Evolutionary conservation across 1,140 invertebrate species (phyloP).

Genomic region (Saccostrea cuccullata): DNA sequence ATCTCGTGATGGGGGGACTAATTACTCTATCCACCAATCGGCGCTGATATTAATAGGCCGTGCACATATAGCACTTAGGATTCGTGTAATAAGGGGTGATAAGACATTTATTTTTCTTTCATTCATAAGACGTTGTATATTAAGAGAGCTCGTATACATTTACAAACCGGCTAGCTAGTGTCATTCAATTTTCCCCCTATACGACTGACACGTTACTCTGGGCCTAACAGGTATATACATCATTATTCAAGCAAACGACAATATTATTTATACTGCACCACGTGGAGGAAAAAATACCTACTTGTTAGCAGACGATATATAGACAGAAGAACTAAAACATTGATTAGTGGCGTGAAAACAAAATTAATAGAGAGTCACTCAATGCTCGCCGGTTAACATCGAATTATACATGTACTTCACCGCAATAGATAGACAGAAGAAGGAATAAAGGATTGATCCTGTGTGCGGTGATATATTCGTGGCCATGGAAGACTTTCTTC

Average conservation of each 20-base stretch:
- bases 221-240: slow-evolving; percentile 29
- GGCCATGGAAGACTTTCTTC: slow-evolving; percentile 71
- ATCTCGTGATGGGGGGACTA: slow-evolving; percentile 44
- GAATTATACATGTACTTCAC: background rate
- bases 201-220: slow-evolving; percentile 20
- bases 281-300: slow-evolving; percentile 34
- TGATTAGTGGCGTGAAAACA: background rate
- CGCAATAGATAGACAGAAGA: background rate
- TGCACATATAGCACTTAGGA: slow-evolving; percentile 15
- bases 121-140: slow-evolving; percentile 35
- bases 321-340: background rate
- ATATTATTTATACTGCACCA: slow-evolving; percentile 41
- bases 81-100: slow-evolving; percentile 31
- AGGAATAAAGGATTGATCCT: slow-evolving; percentile 15
- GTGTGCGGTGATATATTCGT: background rate
- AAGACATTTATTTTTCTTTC: slow-evolving; percentile 36
- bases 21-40: slow-evolving; percentile 37
- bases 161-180: background rate
- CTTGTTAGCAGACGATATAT: slow-evolving; percentile 27
- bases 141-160: background rate
- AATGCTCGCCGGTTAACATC: background rate
- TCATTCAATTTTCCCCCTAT: background rate
- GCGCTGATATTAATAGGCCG: slow-evolving; percentile 17
- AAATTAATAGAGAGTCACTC: slow-evolving; percentile 19
- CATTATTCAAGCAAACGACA: slow-evolving; percentile 45